A percentile compares a stretch with the other conserved stretches of the same genome.
These are phyloP conservation scores for Malthinus flaveolus DNA, from an alignment of 2,888 invertebrate genomes.

Conservation along the genomic window DNA sequence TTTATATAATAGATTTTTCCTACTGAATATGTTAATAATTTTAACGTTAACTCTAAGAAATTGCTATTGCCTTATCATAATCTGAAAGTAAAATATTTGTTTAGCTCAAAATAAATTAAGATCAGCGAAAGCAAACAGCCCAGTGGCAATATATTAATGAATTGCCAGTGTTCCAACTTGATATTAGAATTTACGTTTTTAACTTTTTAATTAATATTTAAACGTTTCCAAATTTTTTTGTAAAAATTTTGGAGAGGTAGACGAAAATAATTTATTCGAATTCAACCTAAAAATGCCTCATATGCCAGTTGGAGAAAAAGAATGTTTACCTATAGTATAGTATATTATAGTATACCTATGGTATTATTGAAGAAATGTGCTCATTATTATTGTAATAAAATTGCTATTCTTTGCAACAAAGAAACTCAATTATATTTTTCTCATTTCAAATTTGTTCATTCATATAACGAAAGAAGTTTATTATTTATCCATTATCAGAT, in stretches of 20 bases:
- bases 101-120: constrained; percentile 20
- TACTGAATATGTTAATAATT: constrained; percentile 3
- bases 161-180: constrained; percentile 5
- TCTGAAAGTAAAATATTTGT: constrained; percentile 19
- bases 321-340: too few relatives aligned
- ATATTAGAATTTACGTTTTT: neutral
- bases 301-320: too few relatives aligned
- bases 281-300: too few relatives aligned
- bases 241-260: too few relatives aligned
- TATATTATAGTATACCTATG: too few relatives aligned
- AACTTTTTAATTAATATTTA: constrained; percentile 1
- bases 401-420: constrained; percentile 23
- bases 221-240: neutral
- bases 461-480: constrained; percentile 26
- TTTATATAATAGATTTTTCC: neutral
- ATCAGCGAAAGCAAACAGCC: constrained; percentile 9
- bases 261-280: too few relatives aligned
- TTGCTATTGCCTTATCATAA: constrained; percentile 9
- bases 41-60: constrained; percentile 5
- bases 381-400: constrained; percentile 24
- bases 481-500: constrained; percentile 28
- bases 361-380: constrained; percentile 1
- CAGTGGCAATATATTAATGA: constrained; percentile 11
- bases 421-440: constrained; percentile 28
- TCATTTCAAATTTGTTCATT: constrained; percentile 27